Percentiles rank a stretch among this genome's conserved stretches.
phyloP scores from a whole-genome alignment of 1,140 invertebrate species.

The Leucophenga varia region DNA sequence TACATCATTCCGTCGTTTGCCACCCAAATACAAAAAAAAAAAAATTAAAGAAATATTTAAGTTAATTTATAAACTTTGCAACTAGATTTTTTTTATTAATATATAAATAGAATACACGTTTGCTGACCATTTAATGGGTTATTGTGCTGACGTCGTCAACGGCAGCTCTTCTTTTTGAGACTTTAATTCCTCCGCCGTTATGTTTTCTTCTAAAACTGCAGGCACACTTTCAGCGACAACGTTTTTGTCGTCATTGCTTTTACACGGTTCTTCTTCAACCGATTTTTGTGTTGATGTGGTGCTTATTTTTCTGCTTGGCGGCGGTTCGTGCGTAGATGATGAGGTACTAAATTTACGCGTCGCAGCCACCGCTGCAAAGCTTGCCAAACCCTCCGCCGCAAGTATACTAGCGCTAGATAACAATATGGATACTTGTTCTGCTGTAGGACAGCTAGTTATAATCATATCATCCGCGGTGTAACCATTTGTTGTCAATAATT shows the following conservation, averaged over 20 bases:
- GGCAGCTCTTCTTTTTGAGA: no score
- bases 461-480: conserved; percentile 80
- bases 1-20: no score
- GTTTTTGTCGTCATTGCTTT: conserved; percentile 1
- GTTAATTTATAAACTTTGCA: no score
- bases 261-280: conserved; percentile 3
- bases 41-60: no score
- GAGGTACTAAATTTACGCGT: conserved; percentile 43
- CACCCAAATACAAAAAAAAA: no score
- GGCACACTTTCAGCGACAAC: background rate
- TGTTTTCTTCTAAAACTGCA: background rate
- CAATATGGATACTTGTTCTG: conserved; percentile 89
- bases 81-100: no score
- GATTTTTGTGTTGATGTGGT: conserved; percentile 17
- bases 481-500: conserved; percentile 69
- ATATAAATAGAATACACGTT: no score
- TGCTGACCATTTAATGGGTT: background rate
- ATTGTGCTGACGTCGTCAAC: background rate
- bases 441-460: conserved; percentile 83
- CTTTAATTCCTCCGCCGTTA: no score
- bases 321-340: conserved; percentile 31
- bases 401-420: conserved; percentile 73
- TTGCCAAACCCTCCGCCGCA: conserved; percentile 50
- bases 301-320: conserved; percentile 27
- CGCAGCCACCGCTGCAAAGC: conserved; percentile 33